Evolutionary conservation across 2,888 invertebrate species (phyloP), one percentile per base, ranked within the genome.

Genomic region (Cheilosia vulpina): DNA sequence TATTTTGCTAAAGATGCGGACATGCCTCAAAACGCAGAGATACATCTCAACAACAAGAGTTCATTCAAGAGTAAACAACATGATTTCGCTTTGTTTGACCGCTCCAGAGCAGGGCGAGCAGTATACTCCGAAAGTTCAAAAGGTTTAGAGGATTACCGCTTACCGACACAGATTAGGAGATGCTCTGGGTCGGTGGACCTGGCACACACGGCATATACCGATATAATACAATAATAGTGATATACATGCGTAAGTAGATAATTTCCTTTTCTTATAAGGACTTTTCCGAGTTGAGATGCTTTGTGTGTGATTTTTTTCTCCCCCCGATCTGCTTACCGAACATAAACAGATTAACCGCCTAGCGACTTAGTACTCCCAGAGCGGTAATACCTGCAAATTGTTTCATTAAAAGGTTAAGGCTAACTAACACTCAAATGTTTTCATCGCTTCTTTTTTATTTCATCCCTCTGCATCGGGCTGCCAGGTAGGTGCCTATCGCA

Each of bases 321-420:
- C 88, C 89, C 88, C 88, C 88, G 88, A 88, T 88, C 88, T 89
- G 90, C 90, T 91, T 91, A 89, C 89, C 89, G 90, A 90, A 89
- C 90, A 91, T 92, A 92, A 92, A 92, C 90, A 92, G 92, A 92
- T 92, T 92, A 92, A 91, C 91, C 91, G 92, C 92, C 92, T 91
- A 90, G 91, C 90, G 91, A 91, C 90, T 92, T 91, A n/a, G n/a
- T n/a, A 90, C 89, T 89, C 75, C 78, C 87, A 84, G 87, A 87
- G 82, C 88, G 83, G 89, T 91, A 92, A 92, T 92, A 91, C 89
- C 89, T 88, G 90, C 90, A 91, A 92, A 92, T 92, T 92, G 92
- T 91, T 92, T 91, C 92, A 91, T 92, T 92, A 92, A 91, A 90
- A 92, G 91, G 92, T 92, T 92, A 92, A 91, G 90, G 91, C 90